Base-by-base conservation (phyloP, 2,888 invertebrate genomes). In the Rhaphigaster nebulosa region DNA sequence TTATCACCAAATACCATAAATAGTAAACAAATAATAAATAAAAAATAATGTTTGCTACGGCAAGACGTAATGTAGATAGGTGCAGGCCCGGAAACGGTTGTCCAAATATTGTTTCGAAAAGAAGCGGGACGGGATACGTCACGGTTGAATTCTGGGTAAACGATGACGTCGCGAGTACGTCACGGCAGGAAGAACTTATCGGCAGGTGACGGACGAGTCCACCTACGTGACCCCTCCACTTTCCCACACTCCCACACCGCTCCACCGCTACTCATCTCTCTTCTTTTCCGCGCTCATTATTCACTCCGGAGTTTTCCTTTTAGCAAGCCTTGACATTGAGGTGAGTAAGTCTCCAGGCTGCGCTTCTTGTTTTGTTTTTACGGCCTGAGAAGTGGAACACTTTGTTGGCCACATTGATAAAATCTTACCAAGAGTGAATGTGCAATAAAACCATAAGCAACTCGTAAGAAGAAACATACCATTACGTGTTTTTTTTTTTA, bases 61-160 rank as follows among this genome's bases (percentile, higher is more conserved):
- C 29, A 29, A 65, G 65, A 65, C 65, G 65, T 65, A 65, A 65
- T 18, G 65, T 29, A 15, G 15, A 15, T 29, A 18, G 65, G 65
- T 65, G 29, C 29, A 65, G 65, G 65, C 29, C 65, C 65, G 65
- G 65, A 65, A 65, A 65, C 65, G 29, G 29, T 29, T 29, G 29
- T 65, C 29, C 65, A 65, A 65, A 65, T 65, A 65, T 65, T 65
- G 29, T 65, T 65, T 29, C 12, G 65, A 65, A 65, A 65, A 65
- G 65, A 29, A 65, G 65, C 65, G 65, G 65, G 65, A 65, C 29
- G 29, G 29, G 0, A 18, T 3, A 65, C 65, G 65, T 65, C 65
- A 65, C 65, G 0, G 65, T 29, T 29, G 65, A 18, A 12, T 65
- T 65, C 65, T 65, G 29, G 29, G 65, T 65, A 65, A 65, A 29